Percentiles rank a stretch among this genome's conserved stretches.
These are phyloP conservation scores for Adela reaumurella DNA, from an alignment of 2,888 invertebrate species.

Conservation along the genomic window DNA sequence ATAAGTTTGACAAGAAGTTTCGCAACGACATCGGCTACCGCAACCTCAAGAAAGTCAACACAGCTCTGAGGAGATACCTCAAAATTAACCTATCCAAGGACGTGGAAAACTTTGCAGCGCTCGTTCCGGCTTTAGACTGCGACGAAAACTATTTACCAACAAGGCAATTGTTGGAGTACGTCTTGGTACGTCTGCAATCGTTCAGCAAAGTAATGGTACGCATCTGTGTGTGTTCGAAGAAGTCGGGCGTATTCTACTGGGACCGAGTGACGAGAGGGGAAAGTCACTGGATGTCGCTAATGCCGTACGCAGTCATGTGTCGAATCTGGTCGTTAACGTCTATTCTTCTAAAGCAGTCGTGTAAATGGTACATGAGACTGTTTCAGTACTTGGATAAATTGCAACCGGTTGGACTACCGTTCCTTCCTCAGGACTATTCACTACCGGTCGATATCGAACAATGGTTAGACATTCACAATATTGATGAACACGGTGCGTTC, in stretches of 20 bases:
- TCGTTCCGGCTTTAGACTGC: slow-evolving; percentile 23
- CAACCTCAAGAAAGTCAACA: slow-evolving; percentile 50
- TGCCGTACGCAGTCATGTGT: slow-evolving; percentile 52
- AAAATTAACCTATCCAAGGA: slow-evolving; percentile 41
- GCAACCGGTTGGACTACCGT: slow-evolving; percentile 36
- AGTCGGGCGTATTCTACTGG: slow-evolving; percentile 47
- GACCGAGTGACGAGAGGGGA: slow-evolving; percentile 51
- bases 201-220: slow-evolving; percentile 54
- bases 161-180: slow-evolving; percentile 55
- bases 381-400: slow-evolving; percentile 32
- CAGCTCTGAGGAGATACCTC: slow-evolving; percentile 48
- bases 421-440: slow-evolving; percentile 39
- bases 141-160: slow-evolving; percentile 46
- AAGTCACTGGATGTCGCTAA: slow-evolving; percentile 51
- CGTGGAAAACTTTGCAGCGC: slow-evolving; percentile 26
- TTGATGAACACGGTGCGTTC: slow-evolving; percentile 35
- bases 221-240: slow-evolving; percentile 40
- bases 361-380: slow-evolving; percentile 49
- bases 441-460: slow-evolving; percentile 41
- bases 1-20: slow-evolving; percentile 58
- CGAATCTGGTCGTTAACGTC: slow-evolving; percentile 52
- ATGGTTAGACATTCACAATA: slow-evolving; percentile 47
- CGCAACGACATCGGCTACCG: slow-evolving; percentile 55
- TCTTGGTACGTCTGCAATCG: slow-evolving; percentile 49
- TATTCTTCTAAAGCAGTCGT: slow-evolving; percentile 40